Evolutionary conservation across 2,797 vertebrate genomes (phyloP).

Genomic region (Coluber constrictor): DNA sequence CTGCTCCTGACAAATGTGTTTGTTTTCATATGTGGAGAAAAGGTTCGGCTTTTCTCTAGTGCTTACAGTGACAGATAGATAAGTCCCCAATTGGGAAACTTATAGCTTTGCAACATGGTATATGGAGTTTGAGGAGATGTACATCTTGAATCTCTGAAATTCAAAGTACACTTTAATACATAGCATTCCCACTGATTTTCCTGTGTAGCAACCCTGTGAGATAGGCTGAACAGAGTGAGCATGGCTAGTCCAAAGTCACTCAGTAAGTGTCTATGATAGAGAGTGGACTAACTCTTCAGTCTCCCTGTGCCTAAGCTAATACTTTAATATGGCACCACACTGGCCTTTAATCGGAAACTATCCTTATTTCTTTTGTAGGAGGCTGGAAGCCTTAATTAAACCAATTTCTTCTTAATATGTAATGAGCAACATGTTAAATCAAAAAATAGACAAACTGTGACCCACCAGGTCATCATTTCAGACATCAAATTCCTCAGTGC

Average conservation of each 20-base stretch:
- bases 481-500: not conserved
- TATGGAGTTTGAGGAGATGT: not conserved
- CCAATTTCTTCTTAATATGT: not conserved
- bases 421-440: not conserved
- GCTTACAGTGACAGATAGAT: constrained; percentile 45
- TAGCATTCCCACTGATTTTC: not conserved
- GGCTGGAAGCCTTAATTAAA: not conserved
- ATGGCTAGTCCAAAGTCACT: not conserved
- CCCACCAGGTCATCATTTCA: not conserved
- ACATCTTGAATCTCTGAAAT: not conserved
- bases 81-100: not conserved
- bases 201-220: too few species aligned
- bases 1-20: constrained; percentile 51
- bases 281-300: not conserved
- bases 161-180: not conserved
- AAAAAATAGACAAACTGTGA: not conserved
- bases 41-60: constrained; percentile 51
- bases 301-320: not conserved
- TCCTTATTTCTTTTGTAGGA: not conserved
- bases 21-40: constrained; percentile 53
- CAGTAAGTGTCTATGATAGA: not conserved
- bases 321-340: not conserved
- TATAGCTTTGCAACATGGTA: not conserved
- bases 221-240: not conserved
- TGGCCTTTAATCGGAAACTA: not conserved